Evolutionary conservation across 2,113 vertebrate species (phyloP).

Genomic region (Odocoileus virginianus): DNA sequence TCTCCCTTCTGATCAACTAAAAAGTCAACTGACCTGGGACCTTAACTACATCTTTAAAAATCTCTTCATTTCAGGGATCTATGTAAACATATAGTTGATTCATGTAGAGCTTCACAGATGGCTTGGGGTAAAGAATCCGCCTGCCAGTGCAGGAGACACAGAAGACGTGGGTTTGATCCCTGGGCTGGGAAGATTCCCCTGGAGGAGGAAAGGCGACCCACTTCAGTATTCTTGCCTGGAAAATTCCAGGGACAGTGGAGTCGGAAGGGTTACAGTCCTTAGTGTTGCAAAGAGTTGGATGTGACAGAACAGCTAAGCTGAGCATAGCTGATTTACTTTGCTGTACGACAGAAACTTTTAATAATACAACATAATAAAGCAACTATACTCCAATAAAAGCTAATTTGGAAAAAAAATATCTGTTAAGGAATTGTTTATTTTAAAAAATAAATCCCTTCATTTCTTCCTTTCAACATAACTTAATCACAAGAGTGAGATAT

Average conservation of each 20-base stretch:
- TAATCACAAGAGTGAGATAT: not conserved
- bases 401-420: not conserved
- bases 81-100: not conserved
- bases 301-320: not conserved
- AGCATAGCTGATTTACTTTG: not conserved
- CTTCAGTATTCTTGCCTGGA: not conserved
- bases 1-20: not conserved
- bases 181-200: not conserved
- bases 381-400: not conserved
- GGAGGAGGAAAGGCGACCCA: too few relatives aligned
- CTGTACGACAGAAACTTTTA: not conserved
- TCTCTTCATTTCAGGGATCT: not conserved
- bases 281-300: not conserved
- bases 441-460: not conserved
- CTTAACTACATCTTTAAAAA: not conserved
- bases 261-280: not conserved
- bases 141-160: not conserved
- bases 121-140: not conserved
- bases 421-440: not conserved
- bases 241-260: not conserved
- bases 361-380: not conserved
- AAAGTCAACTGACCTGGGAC: not conserved
- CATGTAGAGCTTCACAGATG: not conserved
- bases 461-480: not conserved
- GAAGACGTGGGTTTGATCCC: not conserved